Base-by-base conservation (phyloP, 2,888 invertebrate species). In the Gnatocerus cornutus region DNA sequence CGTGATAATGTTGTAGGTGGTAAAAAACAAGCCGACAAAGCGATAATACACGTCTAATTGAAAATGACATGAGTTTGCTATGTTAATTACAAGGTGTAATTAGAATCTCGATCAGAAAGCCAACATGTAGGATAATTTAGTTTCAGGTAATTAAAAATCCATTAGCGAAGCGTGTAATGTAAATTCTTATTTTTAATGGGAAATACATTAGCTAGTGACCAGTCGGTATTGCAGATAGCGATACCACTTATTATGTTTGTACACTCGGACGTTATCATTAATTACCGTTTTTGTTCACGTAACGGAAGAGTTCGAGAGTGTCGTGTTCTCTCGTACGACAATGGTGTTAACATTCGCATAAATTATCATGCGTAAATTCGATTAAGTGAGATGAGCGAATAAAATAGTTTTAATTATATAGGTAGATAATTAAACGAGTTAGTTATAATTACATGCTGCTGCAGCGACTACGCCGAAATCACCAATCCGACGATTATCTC, bases 111-210 rank as follows among this genome's bases (percentile, higher is more conserved):
- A 82, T 82, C 81, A 79, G 80, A 81, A 79, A 83, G 78, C 80
- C 79, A 80, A 77, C 81, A 79, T 80, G 79, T 83, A 82, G 79
- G 79, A 82, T 82, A 83, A 84, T 82, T 82, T 80, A 80, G 80
- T 80, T 82, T 79, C 78, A 78, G 80, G 82, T 82, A 84, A 84
- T 84, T 84, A 84, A 84, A 84, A 84, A 84, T 82, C 83, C 84
- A 84, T 84, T 84, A 84, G 83, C 80, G 76, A 77, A 80, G 80
- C 81, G 81, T 81, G 81, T 80, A 82, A 82, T 81, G 82, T 82
- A 81, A 81, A 83, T 83, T 82, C 76, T 77, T 80, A 81, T 80
- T 83, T 83, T 82, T 80, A 79, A 81, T 80, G 81, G 75, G 73
- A 79, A 78, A 80, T 79, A 79, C 75, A 78, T 79, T 79, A 77